These are phyloP conservation scores for Mactromeris polynyma DNA, from an alignment of 2,888 invertebrate genomes.

Conservation along the genomic window DNA sequence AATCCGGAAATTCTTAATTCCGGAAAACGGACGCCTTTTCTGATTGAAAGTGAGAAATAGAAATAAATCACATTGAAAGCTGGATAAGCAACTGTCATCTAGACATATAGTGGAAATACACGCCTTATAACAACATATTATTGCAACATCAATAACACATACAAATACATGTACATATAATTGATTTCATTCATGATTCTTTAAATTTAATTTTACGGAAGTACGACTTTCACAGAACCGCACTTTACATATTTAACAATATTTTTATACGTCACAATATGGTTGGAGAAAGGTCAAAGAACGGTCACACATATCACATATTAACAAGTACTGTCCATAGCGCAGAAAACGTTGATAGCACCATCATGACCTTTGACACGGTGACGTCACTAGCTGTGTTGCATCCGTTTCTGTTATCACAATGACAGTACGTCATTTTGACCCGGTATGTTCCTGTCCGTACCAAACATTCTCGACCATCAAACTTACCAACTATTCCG, in stretches of 20 bases:
- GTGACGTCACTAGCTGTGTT: conserved; percentile 73
- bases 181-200: too few species aligned
- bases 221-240: too few species aligned
- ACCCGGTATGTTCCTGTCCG: conserved; percentile 86
- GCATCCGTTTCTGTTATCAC: conserved; percentile 87
- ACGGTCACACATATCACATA: background rate
- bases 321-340: background rate
- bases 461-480: conserved; percentile 86
- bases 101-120: too few species aligned
- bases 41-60: background rate
- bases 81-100: background rate
- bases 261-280: too few species aligned
- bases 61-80: background rate
- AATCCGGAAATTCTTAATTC: background rate
- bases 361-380: conserved; percentile 36
- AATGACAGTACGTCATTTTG: conserved; percentile 86
- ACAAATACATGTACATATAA: too few species aligned
- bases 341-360: conserved; percentile 35
- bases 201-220: too few species aligned
- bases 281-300: too few species aligned
- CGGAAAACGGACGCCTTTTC: background rate
- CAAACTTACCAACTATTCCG: conserved; percentile 85
- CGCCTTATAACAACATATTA: too few species aligned
- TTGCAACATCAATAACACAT: too few species aligned
- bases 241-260: too few species aligned